Conservation (phyloP, 2,797 vertebrate species). For the Poeciliopsis presidionis region DNA sequence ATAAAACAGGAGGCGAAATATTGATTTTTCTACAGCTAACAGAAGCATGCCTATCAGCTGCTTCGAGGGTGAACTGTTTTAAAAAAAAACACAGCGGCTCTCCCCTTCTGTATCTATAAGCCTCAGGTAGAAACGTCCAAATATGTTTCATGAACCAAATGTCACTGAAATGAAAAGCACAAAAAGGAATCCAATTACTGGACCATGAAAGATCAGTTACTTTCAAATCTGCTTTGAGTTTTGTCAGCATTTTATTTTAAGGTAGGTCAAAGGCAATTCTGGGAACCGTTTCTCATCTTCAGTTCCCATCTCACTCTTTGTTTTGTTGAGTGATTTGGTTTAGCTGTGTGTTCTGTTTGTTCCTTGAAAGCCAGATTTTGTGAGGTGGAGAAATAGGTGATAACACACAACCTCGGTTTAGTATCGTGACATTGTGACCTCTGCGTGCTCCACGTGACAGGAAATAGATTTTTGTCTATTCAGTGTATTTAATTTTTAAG, state of each 20-base stretch:
- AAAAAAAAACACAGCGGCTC: conserved; percentile 11
- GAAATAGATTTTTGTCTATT: background rate
- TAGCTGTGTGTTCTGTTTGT: background rate
- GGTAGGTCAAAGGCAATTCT: conserved; percentile 7
- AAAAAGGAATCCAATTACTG: conserved; percentile 12
- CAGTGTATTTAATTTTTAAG: background rate
- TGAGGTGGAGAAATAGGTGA: background rate
- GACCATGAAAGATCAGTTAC: background rate
- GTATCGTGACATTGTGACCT: background rate
- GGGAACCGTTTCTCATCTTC: conserved; percentile 2
- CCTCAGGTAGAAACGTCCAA: conserved; percentile 13
- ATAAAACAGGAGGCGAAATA: conserved; percentile 29
- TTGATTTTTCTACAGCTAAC: conserved; percentile 41
- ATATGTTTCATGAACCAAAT: conserved; percentile 3
- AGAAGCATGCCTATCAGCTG: conserved; percentile 34
- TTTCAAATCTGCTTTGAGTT: background rate
- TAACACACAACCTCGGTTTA: background rate
- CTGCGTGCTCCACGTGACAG: background rate
- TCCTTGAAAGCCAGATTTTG: background rate
- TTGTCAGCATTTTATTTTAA: conserved; percentile 6
- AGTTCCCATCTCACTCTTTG: conserved; percentile 17
- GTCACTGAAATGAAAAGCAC: conserved; percentile 5
- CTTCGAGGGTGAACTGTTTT: conserved; percentile 33
- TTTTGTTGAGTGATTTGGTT: background rate
- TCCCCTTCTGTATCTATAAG: background rate